These are phyloP conservation scores for Graptemys geographica DNA, from an alignment of 2,797 vertebrate genomes.

Conservation along the genomic window DNA sequence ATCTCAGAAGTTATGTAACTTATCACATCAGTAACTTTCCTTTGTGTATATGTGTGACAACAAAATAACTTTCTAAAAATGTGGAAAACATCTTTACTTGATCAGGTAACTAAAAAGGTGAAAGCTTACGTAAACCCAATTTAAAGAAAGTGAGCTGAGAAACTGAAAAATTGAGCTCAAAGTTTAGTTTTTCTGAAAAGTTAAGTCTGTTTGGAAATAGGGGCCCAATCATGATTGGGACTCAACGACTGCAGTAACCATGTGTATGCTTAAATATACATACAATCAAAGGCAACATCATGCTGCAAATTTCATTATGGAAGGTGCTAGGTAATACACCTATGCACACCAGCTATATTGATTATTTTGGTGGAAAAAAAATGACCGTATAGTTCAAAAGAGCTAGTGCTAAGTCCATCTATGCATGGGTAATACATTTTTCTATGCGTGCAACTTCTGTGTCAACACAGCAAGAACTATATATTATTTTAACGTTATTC, in stretches of 20 bases:
- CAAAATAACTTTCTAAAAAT: conserved; percentile 28
- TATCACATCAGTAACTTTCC: not conserved
- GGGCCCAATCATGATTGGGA: not conserved
- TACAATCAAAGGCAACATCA: not conserved
- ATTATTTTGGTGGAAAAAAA: not conserved
- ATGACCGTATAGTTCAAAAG: not conserved
- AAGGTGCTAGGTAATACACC: not conserved
- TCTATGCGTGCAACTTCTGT: not conserved
- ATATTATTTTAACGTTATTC: not conserved
- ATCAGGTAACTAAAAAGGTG: not conserved
- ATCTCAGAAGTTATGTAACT: not conserved
- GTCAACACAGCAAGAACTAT: not conserved
- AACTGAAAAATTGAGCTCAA: not conserved
- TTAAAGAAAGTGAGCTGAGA: conserved; percentile 20
- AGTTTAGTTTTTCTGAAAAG: conserved; percentile 1
- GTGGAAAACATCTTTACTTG: not conserved
- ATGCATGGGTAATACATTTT: not conserved
- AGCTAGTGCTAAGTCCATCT: not conserved
- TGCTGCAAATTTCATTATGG: not conserved
- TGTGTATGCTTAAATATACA: not conserved
- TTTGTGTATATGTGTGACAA: not conserved
- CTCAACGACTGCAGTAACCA: not conserved
- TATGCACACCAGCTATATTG: not conserved
- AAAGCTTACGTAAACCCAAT: not conserved
- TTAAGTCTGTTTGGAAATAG: not conserved